Conservation (phyloP, 2,888 invertebrate genomes). For the Sminthurides aquaticus region DNA sequence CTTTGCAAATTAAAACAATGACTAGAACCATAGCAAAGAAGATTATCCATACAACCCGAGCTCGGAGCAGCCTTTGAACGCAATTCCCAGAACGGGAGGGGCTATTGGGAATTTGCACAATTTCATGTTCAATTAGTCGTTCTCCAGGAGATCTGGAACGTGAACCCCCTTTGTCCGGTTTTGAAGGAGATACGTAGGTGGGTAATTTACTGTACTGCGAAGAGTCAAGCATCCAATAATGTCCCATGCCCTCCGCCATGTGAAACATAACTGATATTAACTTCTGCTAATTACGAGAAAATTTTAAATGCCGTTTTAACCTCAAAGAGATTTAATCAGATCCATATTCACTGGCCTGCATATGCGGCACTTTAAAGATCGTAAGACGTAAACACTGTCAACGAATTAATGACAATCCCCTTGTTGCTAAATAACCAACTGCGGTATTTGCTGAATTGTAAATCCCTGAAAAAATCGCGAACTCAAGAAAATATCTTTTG, state of each 20-base stretch:
- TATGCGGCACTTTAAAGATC: too few relatives aligned
- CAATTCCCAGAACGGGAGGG: slow-evolving; percentile 2
- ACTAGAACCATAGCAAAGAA: background rate
- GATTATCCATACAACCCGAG: slow-evolving; percentile 12
- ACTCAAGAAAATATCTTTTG: too few relatives aligned
- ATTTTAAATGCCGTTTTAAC: too few relatives aligned
- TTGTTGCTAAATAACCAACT: too few relatives aligned
- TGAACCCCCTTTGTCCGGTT: background rate
- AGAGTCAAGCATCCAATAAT: background rate
- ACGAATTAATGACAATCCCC: too few relatives aligned
- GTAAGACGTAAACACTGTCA: too few relatives aligned
- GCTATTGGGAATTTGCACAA: slow-evolving; percentile 13
- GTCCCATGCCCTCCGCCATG: background rate
- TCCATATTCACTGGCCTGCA: too few relatives aligned
- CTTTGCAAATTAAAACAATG: slow-evolving; percentile 3
- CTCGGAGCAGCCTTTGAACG: background rate
- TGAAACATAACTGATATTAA: slow-evolving; percentile 3
- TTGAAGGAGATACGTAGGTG: background rate
- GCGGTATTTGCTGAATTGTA: too few relatives aligned
- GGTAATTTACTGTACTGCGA: background rate
- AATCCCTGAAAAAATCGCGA: too few relatives aligned
- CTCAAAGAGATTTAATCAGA: too few relatives aligned
- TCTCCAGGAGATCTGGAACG: background rate
- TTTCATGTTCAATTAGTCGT: slow-evolving; percentile 1
- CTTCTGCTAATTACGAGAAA: too few relatives aligned